Evolutionary conservation across 2,888 invertebrate genomes (phyloP).

Genomic region (Brenthis hecate): DNA sequence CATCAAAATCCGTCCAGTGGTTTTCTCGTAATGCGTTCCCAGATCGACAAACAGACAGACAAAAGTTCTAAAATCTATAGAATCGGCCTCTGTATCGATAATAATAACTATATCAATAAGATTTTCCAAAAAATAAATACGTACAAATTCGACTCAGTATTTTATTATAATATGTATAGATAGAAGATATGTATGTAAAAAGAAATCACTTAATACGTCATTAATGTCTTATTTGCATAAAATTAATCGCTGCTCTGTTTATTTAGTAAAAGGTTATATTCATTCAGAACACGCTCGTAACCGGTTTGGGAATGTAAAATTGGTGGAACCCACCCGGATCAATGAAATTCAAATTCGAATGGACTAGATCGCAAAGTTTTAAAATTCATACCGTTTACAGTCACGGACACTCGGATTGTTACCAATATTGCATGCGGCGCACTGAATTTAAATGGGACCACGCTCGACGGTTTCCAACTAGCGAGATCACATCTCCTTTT

Average conservation of each 20-base stretch:
- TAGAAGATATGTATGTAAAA: slow-evolving; percentile 3
- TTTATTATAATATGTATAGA: slow-evolving; percentile 8
- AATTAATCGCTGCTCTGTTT: not conserved
- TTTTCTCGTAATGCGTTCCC: too few species aligned
- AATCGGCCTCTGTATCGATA: too few species aligned
- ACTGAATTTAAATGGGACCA: slow-evolving; percentile 65
- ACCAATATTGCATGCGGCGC: slow-evolving; percentile 64
- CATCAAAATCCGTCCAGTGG: too few species aligned
- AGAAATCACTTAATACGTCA: slow-evolving; percentile 11
- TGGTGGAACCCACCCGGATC: slow-evolving; percentile 47
- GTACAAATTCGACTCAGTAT: too few species aligned
- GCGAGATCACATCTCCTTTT: slow-evolving; percentile 54
- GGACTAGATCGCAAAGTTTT: slow-evolving; percentile 54
- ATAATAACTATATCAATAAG: too few species aligned
- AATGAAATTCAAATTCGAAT: slow-evolving; percentile 57
- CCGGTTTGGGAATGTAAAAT: slow-evolving; percentile 34
- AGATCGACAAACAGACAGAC: too few species aligned
- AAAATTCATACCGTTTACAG: slow-evolving; percentile 65
- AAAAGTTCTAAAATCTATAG: too few species aligned
- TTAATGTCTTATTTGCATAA: slow-evolving; percentile 15
- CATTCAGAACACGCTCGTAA: slow-evolving; percentile 25
- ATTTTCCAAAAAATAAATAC: too few species aligned
- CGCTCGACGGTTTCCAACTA: slow-evolving; percentile 42
- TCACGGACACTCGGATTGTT: slow-evolving; percentile 61
- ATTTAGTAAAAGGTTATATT: slow-evolving; percentile 23